These are phyloP conservation scores for Cyclina sinensis DNA, from an alignment of 1,140 invertebrate genomes.

Conservation along the genomic window DNA sequence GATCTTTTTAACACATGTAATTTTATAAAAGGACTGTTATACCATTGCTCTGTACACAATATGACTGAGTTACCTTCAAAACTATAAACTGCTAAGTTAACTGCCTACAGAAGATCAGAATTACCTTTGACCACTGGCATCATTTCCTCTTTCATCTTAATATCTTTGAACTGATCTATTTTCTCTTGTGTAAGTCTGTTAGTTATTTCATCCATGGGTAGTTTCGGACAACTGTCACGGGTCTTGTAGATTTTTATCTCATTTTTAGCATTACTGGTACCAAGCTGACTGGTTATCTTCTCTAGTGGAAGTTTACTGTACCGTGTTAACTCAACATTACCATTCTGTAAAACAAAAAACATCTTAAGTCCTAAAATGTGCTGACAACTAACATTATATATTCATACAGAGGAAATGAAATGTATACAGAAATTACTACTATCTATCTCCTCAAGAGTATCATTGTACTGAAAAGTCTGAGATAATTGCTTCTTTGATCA, in stretches of 20 bases:
- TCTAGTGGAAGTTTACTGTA: conserved; percentile 76
- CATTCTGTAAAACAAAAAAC: conserved; percentile 51
- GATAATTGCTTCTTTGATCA: no score
- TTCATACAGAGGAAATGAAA: no score
- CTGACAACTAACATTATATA: no score
- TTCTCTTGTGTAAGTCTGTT: conserved; percentile 69
- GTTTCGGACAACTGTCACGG: conserved; percentile 37
- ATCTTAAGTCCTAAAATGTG: not conserved
- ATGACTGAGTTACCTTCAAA: no score
- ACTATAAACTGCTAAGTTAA: no score
- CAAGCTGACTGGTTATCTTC: conserved; percentile 75
- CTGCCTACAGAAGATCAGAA: no score
- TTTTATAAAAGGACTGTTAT: no score
- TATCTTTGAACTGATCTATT: conserved; percentile 45
- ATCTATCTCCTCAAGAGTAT: not conserved
- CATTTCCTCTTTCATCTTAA: conserved; percentile 67
- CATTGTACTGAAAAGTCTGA: no score
- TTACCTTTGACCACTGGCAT: conserved; percentile 90
- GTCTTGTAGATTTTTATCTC: not conserved
- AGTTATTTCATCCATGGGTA: conserved; percentile 80
- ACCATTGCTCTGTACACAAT: no score
- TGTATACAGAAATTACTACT: no score
- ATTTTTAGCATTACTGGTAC: conserved; percentile 38
- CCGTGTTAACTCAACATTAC: conserved; percentile 74
- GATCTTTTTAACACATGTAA: no score